Percentiles rank a stretch among this genome's conserved stretches.
Evolutionary conservation across 2,797 vertebrate species (phyloP).

Genomic region (Tapirus indicus): DNA sequence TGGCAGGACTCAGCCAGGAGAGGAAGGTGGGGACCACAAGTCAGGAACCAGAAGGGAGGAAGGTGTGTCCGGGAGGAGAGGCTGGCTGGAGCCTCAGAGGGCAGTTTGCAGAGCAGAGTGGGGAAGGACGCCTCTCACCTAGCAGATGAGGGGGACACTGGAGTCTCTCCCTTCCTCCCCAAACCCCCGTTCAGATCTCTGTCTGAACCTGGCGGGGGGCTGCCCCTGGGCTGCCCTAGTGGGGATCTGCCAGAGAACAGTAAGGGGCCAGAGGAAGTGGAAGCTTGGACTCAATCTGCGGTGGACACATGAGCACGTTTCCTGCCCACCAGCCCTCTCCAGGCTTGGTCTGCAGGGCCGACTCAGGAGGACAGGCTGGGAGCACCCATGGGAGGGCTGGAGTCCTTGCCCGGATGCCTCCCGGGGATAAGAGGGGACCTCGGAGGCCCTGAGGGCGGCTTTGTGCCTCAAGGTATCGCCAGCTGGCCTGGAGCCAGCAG

Average conservation of each 20-base stretch:
- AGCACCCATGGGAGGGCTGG: neutral
- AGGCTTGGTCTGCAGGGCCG: neutral
- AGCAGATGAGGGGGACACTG: neutral
- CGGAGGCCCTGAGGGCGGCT: neutral
- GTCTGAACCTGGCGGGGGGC: neutral
- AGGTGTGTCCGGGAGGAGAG: too few species aligned
- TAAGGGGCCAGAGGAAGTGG: too few species aligned
- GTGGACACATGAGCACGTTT: neutral
- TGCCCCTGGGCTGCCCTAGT: neutral
- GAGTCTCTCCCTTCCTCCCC: neutral
- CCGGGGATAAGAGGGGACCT: neutral
- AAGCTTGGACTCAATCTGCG: neutral
- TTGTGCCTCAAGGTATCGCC: neutral
- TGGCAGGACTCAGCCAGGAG: neutral
- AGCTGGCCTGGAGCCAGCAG: neutral
- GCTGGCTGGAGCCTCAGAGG: neutral
- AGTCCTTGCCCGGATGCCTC: neutral
- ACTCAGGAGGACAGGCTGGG: neutral
- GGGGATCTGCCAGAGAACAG: too few species aligned
- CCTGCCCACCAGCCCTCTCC: neutral
- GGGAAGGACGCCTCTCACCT: neutral
- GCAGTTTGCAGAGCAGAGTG: neutral
- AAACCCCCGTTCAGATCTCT: neutral
- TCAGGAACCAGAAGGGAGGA: neutral
- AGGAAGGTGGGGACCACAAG: neutral